phyloP scores from a whole-genome alignment of 2,797 vertebrate species.

The Falco naumanni region DNA sequence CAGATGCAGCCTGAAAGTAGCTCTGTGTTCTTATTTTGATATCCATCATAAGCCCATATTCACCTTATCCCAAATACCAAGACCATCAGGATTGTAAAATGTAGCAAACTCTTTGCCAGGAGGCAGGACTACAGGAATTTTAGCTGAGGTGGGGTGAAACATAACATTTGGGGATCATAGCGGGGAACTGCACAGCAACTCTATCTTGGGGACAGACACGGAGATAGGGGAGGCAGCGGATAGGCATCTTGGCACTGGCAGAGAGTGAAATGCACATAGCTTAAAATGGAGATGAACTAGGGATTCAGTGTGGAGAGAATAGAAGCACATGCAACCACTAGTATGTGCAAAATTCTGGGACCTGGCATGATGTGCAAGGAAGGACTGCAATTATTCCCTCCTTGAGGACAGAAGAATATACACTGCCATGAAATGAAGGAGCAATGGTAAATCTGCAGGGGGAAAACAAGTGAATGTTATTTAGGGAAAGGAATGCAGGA shows the following conservation, averaged over 20 bases:
- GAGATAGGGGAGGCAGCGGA: not conserved
- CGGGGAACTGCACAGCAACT: not conserved
- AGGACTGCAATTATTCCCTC: not conserved
- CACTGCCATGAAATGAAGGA: not conserved
- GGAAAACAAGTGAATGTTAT: not conserved
- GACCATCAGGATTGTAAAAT: not conserved
- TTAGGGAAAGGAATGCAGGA: not conserved
- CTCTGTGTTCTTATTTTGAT: not conserved
- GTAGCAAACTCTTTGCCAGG: not conserved
- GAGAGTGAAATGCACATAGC: not conserved
- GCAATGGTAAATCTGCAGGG: not conserved
- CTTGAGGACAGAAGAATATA: not conserved
- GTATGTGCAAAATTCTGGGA: not conserved
- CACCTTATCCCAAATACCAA: not conserved
- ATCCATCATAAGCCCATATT: not conserved
- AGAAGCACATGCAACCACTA: not conserved
- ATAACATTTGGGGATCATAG: not conserved
- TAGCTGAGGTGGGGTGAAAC: not conserved
- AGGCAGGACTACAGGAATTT: not conserved
- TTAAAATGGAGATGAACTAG: not conserved
- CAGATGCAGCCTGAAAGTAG: not conserved
- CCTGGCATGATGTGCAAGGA: not conserved
- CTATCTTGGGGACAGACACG: accelerated
- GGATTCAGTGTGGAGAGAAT: not conserved
- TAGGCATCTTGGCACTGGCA: not conserved